A percentile compares a stretch with the other conserved stretches of the same genome.
phyloP scores from a whole-genome alignment of 2,113 vertebrate genomes.

The Plecotus auritus region DNA sequence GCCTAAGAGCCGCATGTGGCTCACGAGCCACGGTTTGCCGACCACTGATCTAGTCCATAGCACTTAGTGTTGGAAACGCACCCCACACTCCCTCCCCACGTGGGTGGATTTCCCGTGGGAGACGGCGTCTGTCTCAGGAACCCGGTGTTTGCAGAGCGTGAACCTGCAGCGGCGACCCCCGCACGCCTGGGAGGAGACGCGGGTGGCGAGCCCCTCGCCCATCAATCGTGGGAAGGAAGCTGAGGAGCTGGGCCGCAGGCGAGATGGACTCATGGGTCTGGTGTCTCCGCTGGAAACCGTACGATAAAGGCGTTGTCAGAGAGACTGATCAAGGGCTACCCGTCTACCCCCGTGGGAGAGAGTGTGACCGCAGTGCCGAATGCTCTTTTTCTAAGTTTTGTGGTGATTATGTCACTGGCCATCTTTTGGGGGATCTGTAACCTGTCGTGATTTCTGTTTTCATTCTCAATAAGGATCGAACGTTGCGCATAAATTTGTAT shows the following conservation, averaged over 20 bases:
- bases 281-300: background rate
- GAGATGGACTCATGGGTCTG: background rate
- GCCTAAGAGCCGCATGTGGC: too few species aligned
- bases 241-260: background rate
- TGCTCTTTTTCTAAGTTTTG: background rate
- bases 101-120: background rate
- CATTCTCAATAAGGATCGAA: background rate
- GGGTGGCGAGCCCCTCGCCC: background rate
- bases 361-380: background rate
- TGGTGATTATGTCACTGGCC: background rate
- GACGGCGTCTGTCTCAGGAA: background rate
- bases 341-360: background rate
- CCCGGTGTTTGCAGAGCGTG: background rate
- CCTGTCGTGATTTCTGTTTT: background rate
- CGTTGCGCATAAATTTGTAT: background rate
- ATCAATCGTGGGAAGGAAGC: background rate
- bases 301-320: background rate
- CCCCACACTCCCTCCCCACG: background rate
- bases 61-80: background rate
- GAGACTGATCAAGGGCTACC: background rate
- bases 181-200: background rate
- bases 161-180: background rate
- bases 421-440: background rate
- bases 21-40: too few species aligned
- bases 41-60: background rate